Evolutionary conservation across 2,113 vertebrate species (phyloP).

Genomic region (Physeter macrocephalus): DNA sequence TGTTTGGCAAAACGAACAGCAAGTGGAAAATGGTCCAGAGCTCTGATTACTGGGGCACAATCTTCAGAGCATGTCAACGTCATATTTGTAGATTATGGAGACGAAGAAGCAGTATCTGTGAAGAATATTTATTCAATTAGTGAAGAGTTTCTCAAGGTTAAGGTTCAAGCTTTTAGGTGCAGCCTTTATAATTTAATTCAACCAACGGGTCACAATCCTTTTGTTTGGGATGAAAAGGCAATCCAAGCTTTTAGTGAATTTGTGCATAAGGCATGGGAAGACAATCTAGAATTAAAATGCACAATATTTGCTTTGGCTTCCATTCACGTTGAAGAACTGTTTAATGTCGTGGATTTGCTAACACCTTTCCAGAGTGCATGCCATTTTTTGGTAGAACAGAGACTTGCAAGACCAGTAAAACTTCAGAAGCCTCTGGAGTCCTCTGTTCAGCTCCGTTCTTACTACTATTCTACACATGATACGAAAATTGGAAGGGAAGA

Average conservation of each 20-base stretch:
- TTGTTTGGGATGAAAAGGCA: slow-evolving; percentile 85
- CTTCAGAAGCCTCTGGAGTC: slow-evolving; percentile 74
- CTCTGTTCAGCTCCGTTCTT: slow-evolving; percentile 85
- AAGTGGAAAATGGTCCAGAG: slow-evolving; percentile 90
- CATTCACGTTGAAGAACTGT: slow-evolving; percentile 80
- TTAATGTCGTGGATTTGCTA: slow-evolving; percentile 90
- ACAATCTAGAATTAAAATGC: slow-evolving; percentile 84
- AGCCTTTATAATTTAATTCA: slow-evolving; percentile 90
- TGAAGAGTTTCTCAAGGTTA: slow-evolving; percentile 83
- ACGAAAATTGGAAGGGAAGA: slow-evolving; percentile 92
- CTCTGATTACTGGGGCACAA: slow-evolving; percentile 78
- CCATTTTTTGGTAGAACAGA: slow-evolving; percentile 80
- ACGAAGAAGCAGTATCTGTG: slow-evolving; percentile 80
- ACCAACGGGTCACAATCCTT: slow-evolving; percentile 78
- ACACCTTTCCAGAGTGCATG: slow-evolving; percentile 92
- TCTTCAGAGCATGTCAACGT: slow-evolving; percentile 82
- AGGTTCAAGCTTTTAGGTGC: slow-evolving; percentile 92
- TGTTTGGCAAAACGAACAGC: slow-evolving; percentile 88
- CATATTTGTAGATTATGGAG: slow-evolving; percentile 91
- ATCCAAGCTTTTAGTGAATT: slow-evolving; percentile 84
- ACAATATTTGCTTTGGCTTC: slow-evolving; percentile 91
- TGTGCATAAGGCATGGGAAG: slow-evolving; percentile 76
- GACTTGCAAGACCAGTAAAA: slow-evolving; percentile 74
- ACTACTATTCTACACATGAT: slow-evolving; percentile 89
- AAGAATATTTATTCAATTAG: slow-evolving; percentile 81